Base-by-base conservation (phyloP, 1,140 invertebrate genomes). In the Dreissena polymorpha region DNA sequence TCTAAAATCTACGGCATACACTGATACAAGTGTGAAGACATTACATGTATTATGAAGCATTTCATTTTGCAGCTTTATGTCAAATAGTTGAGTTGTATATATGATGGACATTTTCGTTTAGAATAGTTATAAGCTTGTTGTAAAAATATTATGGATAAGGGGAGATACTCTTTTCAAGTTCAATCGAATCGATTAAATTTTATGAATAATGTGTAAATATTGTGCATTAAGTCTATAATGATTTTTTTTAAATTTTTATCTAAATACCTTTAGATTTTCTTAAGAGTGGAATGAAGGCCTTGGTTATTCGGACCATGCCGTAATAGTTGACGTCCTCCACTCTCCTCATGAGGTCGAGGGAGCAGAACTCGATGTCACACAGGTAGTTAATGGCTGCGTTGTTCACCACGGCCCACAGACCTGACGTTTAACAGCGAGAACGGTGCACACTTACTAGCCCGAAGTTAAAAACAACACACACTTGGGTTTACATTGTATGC, bases 341-440 rank as follows among this genome's bases (percentile, higher is more conserved):
- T 21, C 84, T 27, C 51, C 88, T 84, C 51, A 86, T 86, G 55
- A 84, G 79, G 6, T 82, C 80, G 85, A 97, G 96, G 21, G 94
- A 88, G 68, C 94, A 91, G 96, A 97, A 97, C 91, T 98, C 97
- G 87, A 96, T 96, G 90, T 98, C 96, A 0, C 97, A 97, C 85
- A 96, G 96, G 16, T 96, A 94, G 95, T 97, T 97, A 1, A 97
- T 94, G 0, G 97, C 98, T 3, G 97, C 97, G 92, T 92, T 91
- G 82, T 91, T 91, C 16, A 92, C 84, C 14, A 91, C 82, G 21
- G 84, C 90, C 90, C 89, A 90, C 55, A 91, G 72, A n/a, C 70
- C 70, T 72, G 49, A 21, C 18, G 18, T n/a, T 63, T 5, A 18
- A n/a, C 60, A n/a, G 6, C 23, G 18, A 25, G 65, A 25, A 25